Conservation (phyloP, 1,140 invertebrate genomes). For the Physella acuta region DNA sequence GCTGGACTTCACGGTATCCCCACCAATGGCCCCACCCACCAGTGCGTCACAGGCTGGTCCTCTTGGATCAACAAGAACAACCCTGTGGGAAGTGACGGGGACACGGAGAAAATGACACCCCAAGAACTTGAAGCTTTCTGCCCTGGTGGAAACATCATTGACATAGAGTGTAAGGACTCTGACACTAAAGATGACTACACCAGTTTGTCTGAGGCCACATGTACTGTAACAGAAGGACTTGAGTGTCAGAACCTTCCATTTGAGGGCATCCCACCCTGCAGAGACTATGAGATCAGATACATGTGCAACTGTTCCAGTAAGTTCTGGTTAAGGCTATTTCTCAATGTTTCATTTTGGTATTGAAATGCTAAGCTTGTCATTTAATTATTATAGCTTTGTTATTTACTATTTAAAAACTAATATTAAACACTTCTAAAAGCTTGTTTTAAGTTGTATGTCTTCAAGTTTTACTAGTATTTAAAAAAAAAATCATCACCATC, state of each 20-base stretch:
- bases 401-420: not conserved
- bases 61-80: conserved; percentile 40
- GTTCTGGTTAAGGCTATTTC: no score
- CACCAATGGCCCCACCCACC: not conserved
- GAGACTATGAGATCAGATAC: conserved; percentile 55
- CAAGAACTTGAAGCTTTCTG: conserved; percentile 35
- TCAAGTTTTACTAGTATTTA: not conserved
- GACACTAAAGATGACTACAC: conserved; percentile 24
- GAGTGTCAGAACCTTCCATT: conserved; percentile 22
- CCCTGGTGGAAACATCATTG: conserved; percentile 26
- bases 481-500: not conserved
- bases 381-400: no score
- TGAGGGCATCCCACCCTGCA: conserved; percentile 33
- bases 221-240: conserved; percentile 31
- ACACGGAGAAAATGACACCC: conserved; percentile 40
- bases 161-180: conserved; percentile 31
- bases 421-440: not conserved
- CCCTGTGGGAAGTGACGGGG: conserved; percentile 32
- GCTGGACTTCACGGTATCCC: not conserved
- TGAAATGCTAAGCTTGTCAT: no score
- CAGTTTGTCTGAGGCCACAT: conserved; percentile 26
- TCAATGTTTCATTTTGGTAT: no score
- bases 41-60: conserved; percentile 24
- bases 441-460: not conserved
- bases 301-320: conserved; percentile 45